These are phyloP conservation scores for Orthonevra nobilis DNA, from an alignment of 2,888 invertebrate genomes.

Conservation along the genomic window DNA sequence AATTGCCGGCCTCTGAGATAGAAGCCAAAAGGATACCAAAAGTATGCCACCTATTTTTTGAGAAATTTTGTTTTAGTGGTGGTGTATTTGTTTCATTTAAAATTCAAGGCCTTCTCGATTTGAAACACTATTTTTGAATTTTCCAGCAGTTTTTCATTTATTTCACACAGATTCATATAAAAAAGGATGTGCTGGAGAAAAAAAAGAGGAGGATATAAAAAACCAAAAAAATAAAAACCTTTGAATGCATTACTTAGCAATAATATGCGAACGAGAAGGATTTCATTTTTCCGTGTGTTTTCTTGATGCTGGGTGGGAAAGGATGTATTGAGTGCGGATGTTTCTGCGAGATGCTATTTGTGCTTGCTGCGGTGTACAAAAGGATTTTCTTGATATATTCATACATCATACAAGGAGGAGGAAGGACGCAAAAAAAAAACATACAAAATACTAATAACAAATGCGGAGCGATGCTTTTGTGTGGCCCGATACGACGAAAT, in stretches of 20 bases:
- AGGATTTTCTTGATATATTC: conserved; percentile 58
- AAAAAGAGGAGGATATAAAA: not conserved
- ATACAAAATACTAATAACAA: not conserved
- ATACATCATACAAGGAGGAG: conserved; percentile 21
- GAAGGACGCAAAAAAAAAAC: not conserved
- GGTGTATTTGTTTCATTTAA: too few species aligned
- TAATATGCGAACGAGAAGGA: conserved; percentile 8
- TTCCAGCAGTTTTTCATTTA: too few species aligned
- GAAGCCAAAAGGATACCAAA: too few species aligned
- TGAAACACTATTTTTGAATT: too few species aligned
- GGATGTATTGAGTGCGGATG: conserved; percentile 37
- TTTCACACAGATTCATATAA: too few species aligned
- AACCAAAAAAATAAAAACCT: conserved; percentile 31
- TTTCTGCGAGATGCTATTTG: conserved; percentile 25
- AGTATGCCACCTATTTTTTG: too few species aligned
- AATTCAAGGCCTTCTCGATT: too few species aligned
- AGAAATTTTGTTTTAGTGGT: too few species aligned
- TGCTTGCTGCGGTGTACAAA: conserved; percentile 42
- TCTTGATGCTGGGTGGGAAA: not conserved
- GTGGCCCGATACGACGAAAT: conserved; percentile 53
- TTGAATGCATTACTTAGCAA: conserved; percentile 41
- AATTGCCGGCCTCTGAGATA: too few species aligned
- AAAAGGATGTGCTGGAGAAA: too few species aligned
- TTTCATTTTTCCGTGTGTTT: not conserved
- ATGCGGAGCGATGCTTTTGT: conserved; percentile 26